These are phyloP conservation scores for Papilio aristodemus DNA, from an alignment of 1,140 invertebrate genomes.

Conservation along the genomic window DNA sequence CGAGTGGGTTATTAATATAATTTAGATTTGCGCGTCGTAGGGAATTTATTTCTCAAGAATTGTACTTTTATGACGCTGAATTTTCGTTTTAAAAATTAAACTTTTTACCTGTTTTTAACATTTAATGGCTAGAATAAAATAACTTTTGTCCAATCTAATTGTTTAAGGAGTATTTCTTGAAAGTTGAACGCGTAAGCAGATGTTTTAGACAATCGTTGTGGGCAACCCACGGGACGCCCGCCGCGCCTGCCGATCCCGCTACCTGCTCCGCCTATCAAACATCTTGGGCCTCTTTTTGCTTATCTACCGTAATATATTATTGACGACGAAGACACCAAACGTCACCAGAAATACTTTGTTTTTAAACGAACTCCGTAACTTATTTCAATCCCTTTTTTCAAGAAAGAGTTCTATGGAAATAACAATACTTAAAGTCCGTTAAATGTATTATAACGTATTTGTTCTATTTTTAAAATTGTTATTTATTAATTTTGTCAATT, in stretches of 20 bases:
- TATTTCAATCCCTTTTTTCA: neutral
- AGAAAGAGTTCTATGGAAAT: neutral
- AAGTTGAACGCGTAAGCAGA: slow-evolving; percentile 41
- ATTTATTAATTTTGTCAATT: no score
- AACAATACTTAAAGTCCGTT: neutral
- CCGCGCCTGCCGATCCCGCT: slow-evolving; percentile 37
- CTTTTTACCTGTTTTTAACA: neutral
- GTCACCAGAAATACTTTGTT: slow-evolving; percentile 37
- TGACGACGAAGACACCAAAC: slow-evolving; percentile 49
- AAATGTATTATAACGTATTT: no score
- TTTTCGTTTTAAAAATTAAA: neutral
- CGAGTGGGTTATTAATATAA: slow-evolving; percentile 26
- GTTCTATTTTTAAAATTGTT: no score
- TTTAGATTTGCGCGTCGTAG: slow-evolving; percentile 7
- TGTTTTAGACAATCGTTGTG: slow-evolving; percentile 47
- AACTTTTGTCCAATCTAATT: slow-evolving; percentile 1
- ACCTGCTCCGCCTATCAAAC: slow-evolving; percentile 58
- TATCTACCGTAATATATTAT: slow-evolving; percentile 58
- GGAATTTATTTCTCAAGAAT: slow-evolving; percentile 10
- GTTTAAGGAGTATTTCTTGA: slow-evolving; percentile 39
- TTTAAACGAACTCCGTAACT: neutral
- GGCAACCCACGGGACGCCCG: slow-evolving; percentile 46
- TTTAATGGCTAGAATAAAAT: neutral
- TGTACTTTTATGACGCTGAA: slow-evolving; percentile 2
- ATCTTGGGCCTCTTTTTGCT: slow-evolving; percentile 57